These are phyloP conservation scores for Rhea pennata DNA, from an alignment of 2,113 vertebrate genomes.

Conservation along the genomic window DNA sequence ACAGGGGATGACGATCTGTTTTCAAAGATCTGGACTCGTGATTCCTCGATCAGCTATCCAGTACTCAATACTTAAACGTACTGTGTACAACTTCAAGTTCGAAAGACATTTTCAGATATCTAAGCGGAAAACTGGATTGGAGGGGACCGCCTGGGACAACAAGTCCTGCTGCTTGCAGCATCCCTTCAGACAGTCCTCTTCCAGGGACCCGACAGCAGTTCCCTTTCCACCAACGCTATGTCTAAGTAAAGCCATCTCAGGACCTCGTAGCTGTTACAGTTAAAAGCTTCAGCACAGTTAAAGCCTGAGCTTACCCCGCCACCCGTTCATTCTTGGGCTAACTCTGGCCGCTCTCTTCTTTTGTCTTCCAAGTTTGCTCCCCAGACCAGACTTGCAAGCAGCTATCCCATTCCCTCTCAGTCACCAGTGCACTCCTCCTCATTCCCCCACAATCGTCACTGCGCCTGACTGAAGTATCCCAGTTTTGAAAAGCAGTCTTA, in stretches of 20 bases:
- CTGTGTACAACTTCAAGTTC: slow-evolving; percentile 13
- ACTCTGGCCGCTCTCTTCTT: neutral
- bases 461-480: neutral
- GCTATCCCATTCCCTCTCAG: neutral
- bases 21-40: neutral
- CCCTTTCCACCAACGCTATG: rapidly evolving
- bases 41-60: neutral
- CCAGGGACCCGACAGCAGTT: neutral
- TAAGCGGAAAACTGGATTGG: neutral
- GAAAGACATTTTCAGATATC: slow-evolving; percentile 36
- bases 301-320: neutral
- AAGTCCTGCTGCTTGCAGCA: neutral
- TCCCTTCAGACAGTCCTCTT: neutral
- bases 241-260: neutral
- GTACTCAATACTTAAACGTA: neutral
- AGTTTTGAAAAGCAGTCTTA: neutral
- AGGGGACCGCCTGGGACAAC: neutral
- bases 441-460: neutral
- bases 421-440: neutral
- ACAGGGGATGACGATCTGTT: neutral
- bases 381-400: neutral
- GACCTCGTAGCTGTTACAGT: rapidly evolving
- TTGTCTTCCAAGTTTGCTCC: neutral
- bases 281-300: neutral
- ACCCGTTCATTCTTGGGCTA: rapidly evolving